Conservation (phyloP, 1,140 invertebrate species). For the Doryteuthis pealeii region DNA sequence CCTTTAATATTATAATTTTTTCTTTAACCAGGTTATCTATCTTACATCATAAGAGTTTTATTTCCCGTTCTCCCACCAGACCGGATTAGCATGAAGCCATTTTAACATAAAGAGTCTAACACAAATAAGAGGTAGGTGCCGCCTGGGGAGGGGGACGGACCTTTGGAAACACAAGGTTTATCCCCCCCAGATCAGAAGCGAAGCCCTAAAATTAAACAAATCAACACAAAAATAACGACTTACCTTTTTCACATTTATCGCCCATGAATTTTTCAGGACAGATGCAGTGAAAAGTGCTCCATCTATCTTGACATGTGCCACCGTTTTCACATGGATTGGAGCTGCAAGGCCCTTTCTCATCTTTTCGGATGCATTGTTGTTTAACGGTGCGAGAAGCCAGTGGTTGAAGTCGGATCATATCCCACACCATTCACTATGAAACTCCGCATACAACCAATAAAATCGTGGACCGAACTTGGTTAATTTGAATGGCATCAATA, state of each 20-base stretch:
- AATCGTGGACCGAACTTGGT: constrained; percentile 88
- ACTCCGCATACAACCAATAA: constrained; percentile 89
- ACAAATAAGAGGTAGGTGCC: too few species aligned
- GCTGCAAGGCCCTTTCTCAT: constrained; percentile 52
- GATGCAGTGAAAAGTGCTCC: constrained; percentile 64
- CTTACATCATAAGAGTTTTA: too few species aligned
- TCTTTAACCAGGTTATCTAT: too few species aligned
- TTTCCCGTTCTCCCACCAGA: too few species aligned
- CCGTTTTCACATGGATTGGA: constrained; percentile 67
- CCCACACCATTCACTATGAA: constrained; percentile 81
- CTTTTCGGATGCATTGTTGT: constrained; percentile 71
- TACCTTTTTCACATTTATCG: constrained; percentile 72
- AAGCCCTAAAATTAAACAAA: background rate
- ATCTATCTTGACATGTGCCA: constrained; percentile 79
- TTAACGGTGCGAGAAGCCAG: constrained; percentile 64
- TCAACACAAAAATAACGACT: constrained; percentile 14
- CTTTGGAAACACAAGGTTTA: too few species aligned
- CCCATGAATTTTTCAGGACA: constrained; percentile 72
- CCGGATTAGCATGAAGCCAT: too few species aligned
- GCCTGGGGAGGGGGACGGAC: too few species aligned
- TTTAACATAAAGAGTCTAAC: too few species aligned
- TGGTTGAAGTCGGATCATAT: constrained; percentile 27
- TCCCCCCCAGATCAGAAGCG: too few species aligned
- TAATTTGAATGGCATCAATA: constrained; percentile 81
- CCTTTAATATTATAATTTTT: too few species aligned